These are phyloP conservation scores for Adelosebastes latens DNA, from an alignment of 2,797 vertebrate genomes.

Conservation along the genomic window DNA sequence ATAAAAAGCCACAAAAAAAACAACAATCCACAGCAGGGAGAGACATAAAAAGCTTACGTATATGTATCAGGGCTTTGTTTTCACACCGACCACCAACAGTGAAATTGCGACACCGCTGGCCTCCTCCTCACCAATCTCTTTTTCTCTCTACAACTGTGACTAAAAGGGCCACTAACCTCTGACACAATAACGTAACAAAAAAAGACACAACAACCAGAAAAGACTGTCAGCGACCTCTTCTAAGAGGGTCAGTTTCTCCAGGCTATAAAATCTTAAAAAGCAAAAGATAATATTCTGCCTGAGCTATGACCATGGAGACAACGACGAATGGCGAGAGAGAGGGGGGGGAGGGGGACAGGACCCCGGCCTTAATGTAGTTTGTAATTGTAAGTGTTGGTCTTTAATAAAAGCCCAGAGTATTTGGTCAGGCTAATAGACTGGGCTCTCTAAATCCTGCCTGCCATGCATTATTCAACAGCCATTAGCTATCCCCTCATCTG, in stretches of 20 bases:
- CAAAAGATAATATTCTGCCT: constrained; percentile 70
- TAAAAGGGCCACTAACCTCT: constrained; percentile 73
- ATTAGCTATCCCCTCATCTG: constrained; percentile 82
- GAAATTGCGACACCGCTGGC: constrained; percentile 37
- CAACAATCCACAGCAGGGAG: constrained; percentile 1
- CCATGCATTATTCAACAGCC: constrained; percentile 85
- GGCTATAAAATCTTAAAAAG: constrained; percentile 75
- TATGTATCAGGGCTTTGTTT: constrained; percentile 19
- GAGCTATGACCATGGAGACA: constrained; percentile 47
- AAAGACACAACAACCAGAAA: constrained; percentile 64
- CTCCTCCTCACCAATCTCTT: constrained; percentile 41
- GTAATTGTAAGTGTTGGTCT: constrained; percentile 86
- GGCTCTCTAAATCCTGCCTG: constrained; percentile 81
- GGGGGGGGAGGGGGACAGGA: constrained; percentile 55
- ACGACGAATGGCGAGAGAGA: constrained; percentile 43
- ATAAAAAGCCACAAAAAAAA: constrained; percentile 6
- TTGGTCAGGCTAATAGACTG: constrained; percentile 84
- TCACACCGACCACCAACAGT: constrained; percentile 4
- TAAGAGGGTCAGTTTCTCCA: constrained; percentile 74
- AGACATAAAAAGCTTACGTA: constrained; percentile 22
- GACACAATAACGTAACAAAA: constrained; percentile 57
- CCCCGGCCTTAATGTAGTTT: constrained; percentile 81
- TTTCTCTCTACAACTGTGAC: constrained; percentile 43
- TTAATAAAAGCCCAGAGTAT: constrained; percentile 83
- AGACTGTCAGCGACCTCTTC: constrained; percentile 63